These are phyloP conservation scores for Perizoma affinitatum DNA, from an alignment of 2,888 invertebrate genomes.

Conservation along the genomic window DNA sequence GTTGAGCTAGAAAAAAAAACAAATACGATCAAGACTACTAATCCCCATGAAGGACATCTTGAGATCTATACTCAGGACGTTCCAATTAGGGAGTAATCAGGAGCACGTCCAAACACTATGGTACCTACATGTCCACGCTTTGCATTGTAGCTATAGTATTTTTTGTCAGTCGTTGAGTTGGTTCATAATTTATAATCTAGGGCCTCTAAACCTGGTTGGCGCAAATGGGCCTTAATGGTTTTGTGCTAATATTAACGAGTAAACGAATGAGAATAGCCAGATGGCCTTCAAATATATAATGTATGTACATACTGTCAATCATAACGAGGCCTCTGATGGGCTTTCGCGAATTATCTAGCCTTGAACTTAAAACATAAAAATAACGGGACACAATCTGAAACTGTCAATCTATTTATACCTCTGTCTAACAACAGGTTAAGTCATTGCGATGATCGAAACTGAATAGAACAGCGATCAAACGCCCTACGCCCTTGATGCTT, in stretches of 20 bases:
- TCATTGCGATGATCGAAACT: conserved; percentile 24
- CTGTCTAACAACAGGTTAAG: conserved; percentile 14
- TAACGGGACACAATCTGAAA: conserved; percentile 16
- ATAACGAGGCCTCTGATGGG: conserved; percentile 8
- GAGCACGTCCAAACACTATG: too few species aligned
- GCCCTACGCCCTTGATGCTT: conserved; percentile 54
- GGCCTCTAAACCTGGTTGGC: too few species aligned
- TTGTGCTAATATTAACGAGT: neutral
- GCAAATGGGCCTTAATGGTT: too few species aligned
- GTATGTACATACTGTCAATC: conserved; percentile 3
- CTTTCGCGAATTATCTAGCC: conserved; percentile 7
- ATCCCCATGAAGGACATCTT: too few species aligned
- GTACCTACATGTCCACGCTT: too few species aligned
- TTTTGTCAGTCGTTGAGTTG: too few species aligned
- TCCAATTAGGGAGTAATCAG: too few species aligned
- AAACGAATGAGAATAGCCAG: conserved; percentile 2
- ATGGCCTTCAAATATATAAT: neutral
- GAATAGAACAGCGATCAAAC: conserved; percentile 22
- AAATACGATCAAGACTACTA: too few species aligned
- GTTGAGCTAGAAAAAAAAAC: too few species aligned
- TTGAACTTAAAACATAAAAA: conserved; percentile 20
- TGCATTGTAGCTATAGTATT: too few species aligned
- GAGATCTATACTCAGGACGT: too few species aligned
- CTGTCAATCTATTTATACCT: conserved; percentile 13
- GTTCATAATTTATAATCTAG: too few species aligned